Evolutionary conservation across 2,888 invertebrate genomes (phyloP).

Genomic region (Nycteola revayana): DNA sequence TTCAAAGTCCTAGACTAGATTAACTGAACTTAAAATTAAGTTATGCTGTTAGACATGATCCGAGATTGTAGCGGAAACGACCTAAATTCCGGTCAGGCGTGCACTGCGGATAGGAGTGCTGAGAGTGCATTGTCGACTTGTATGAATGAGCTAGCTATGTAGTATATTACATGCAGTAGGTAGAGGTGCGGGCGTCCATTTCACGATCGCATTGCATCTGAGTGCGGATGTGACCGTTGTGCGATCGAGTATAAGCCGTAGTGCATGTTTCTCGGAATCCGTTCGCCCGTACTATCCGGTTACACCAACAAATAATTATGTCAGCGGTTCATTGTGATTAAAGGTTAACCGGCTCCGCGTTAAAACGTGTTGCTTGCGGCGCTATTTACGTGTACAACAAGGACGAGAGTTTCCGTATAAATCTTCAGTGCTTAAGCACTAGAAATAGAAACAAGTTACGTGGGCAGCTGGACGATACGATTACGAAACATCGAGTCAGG

Average conservation of each 20-base stretch:
- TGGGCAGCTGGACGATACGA: constrained; percentile 61
- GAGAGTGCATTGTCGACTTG: constrained; percentile 50
- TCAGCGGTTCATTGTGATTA: constrained; percentile 66
- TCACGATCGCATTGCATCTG: constrained; percentile 55
- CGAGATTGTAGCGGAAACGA: constrained; percentile 43
- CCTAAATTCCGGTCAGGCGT: constrained; percentile 51
- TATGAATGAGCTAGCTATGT: constrained; percentile 55
- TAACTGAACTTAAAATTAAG: constrained; percentile 6
- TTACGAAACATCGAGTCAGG: constrained; percentile 62
- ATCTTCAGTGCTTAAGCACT: constrained; percentile 47
- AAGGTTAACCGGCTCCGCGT: constrained; percentile 49
- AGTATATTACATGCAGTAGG: constrained; percentile 19
- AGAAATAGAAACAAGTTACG: constrained; percentile 71
- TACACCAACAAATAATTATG: constrained; percentile 72
- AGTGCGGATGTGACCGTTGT: constrained; percentile 57
- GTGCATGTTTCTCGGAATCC: constrained; percentile 65
- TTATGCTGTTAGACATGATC: constrained; percentile 30
- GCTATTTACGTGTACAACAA: constrained; percentile 45
- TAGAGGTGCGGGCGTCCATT: constrained; percentile 46
- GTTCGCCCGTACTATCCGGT: constrained; percentile 58
- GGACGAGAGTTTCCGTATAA: constrained; percentile 58
- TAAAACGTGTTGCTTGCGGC: constrained; percentile 25
- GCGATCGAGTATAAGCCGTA: constrained; percentile 53
- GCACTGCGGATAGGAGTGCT: constrained; percentile 50
- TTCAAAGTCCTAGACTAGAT: constrained; percentile 6